Evolutionary conservation across 1,140 invertebrate species (phyloP), one percentile per base, ranked within the genome.

Genomic region (Macrosteles quadrilineatus): DNA sequence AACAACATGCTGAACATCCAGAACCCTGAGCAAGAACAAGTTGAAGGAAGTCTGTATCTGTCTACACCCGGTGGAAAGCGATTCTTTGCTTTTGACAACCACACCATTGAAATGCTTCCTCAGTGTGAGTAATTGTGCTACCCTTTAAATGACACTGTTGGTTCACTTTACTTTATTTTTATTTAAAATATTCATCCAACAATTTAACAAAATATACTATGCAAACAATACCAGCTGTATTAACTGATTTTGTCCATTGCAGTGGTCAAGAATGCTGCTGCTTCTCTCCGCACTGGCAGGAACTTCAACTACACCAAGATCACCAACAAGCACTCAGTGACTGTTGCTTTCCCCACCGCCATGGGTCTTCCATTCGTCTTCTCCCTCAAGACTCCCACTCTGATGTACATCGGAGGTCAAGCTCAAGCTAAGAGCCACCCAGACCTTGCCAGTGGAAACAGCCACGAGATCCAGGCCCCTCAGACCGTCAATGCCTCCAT

Each of bases 291-390:
- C n/a, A 9, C 59, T 64, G 59, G 59, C n/a, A 19, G 23, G 19
- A 31, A 19, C 31, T 64, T 84, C 57, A 83, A 86, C 74, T 83
- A 83, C 77, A 87, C 82, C 30, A 87, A 85, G 73, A 73, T 88
- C 0, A 74, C 80, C 11, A 85, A 83, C 65, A 76, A 80, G 17
- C 82, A 83, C 47, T 80, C 85, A 59, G 74, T 85, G 1, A 82
- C 83, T 1, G 74, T 90, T 1, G 85, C 85, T 77, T 87, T 90
- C 81, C 88, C 89, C 1, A 83, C 86, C 12, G 86, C 85, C 70
- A 85, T 82, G 71, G 90, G 90, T 77, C 80, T 90, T 62, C 89
- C 88, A 25, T 89, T 88, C 73, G 77, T 86, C 47, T 88, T 82
- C 78, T 84, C 81, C 19, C 82, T 87, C 43, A 84, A 85, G 65